Base-by-base conservation (phyloP, 2,797 vertebrate genomes). In the Nothura maculosa region DNA sequence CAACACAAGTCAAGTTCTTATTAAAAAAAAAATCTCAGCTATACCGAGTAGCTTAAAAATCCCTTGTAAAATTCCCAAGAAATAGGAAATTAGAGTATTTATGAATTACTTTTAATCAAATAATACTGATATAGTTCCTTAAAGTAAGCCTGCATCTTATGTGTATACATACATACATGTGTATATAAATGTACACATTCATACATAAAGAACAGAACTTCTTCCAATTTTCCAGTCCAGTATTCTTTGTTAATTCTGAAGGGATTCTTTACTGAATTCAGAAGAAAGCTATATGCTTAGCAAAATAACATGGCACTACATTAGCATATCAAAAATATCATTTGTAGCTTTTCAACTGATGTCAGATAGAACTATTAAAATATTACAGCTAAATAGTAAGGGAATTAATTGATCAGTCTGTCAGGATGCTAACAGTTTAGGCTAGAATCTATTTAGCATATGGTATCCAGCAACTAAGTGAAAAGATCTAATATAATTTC, bases 351-450 rank as follows among this genome's bases (percentile, higher is more conserved):
- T 88, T 27, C 36, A 75, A 66, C 10, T n/a, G 54, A 72, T 28
- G 42, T 84, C 80, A 93, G 16, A 40, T 10, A 67, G 48, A 67
- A 36, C 21, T 68, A 62, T 24, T 75, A 43, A 74, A 93, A 92
- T 79, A 75, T 66, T 84, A 40, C 20, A 42, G 27, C 19, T 70
- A 87, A 77, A 68, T 67, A 1, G 12, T 85, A 43, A 74, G 21
- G 85, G 70, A 87, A 83, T 81, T 85, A 72, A 12, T 30, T 16
- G 25, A 42, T 72, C 50, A 83, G 74, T 87, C 45, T 40, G 83
- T 63, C 24, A 54, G 24, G 19, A 69, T 57, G 15, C 14, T 80
- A 89, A 25, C 54, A 45, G 2, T 86, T 94, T 42, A 93, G 38
- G 63, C 17, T 72, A 12, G 21, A 66, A 58, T 74, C 38, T 54